A percentile compares a stretch with the other conserved stretches of the same genome.
phyloP scores from a whole-genome alignment of 2,888 invertebrate species.

The Pharmacophagus antenor region DNA sequence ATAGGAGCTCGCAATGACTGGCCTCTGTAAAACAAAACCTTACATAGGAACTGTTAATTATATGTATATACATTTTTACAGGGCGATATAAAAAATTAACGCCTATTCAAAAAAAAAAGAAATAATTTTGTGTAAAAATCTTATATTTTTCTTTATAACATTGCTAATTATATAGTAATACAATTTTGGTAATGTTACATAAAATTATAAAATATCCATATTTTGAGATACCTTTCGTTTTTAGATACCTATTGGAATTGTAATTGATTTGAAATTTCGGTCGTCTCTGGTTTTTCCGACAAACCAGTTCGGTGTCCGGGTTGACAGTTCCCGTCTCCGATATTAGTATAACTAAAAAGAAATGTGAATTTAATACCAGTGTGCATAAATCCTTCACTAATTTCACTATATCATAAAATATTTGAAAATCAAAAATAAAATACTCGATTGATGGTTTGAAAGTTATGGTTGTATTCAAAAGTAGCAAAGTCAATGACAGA shows the following conservation, averaged over 20 bases:
- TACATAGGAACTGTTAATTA: not conserved
- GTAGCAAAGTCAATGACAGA: no score
- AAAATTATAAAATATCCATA: not conserved
- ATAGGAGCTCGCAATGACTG: not conserved
- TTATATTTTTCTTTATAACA: no score
- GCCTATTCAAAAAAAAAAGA: no score
- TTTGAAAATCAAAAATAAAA: no score
- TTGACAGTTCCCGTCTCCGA: constrained; percentile 19
- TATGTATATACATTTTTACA: constrained; percentile 1
- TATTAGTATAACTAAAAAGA: constrained; percentile 8
- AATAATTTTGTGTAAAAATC: no score
- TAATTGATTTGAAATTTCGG: constrained; percentile 35
- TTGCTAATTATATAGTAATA: not conserved
- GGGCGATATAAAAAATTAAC: constrained; percentile 17
- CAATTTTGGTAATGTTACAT: not conserved
- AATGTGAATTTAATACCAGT: no score
- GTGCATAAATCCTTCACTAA: no score
- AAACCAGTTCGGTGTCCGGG: constrained; percentile 53
- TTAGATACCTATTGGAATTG: constrained; percentile 23
- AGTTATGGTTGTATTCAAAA: no score
- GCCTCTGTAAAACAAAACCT: not conserved
- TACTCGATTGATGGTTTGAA: no score
- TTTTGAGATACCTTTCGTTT: constrained; percentile 1
- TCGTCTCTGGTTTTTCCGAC: constrained; percentile 43
- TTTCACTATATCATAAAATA: no score